These are phyloP conservation scores for Pionites leucogaster DNA, from an alignment of 2,113 vertebrate species.

Conservation along the genomic window DNA sequence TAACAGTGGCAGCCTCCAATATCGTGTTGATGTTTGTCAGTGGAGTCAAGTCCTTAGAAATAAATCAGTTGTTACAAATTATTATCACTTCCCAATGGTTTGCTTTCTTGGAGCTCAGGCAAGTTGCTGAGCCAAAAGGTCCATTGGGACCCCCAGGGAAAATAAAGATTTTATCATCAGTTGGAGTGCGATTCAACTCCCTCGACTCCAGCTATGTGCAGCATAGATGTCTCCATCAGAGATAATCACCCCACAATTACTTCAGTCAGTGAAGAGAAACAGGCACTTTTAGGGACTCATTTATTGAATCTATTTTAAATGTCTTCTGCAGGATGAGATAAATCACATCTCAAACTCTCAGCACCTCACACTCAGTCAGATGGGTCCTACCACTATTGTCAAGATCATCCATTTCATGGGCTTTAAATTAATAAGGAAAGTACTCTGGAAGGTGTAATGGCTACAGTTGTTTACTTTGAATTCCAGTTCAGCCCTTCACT, in stretches of 20 bases:
- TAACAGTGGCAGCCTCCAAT: neutral
- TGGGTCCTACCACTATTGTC: neutral
- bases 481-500: neutral
- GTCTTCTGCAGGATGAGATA: neutral
- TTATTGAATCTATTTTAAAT: neutral
- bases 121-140: neutral
- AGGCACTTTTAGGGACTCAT: neutral
- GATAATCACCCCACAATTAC: neutral
- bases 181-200: neutral
- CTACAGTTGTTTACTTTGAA: neutral
- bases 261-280: neutral
- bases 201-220: neutral
- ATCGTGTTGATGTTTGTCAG: accelerated
- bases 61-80: neutral
- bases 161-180: neutral
- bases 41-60: neutral
- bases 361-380: neutral
- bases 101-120: neutral
- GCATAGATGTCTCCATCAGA: neutral
- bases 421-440: neutral
- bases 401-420: neutral
- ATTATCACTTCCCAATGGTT: neutral
- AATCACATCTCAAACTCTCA: neutral
- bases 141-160: neutral
- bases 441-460: neutral